Conservation (phyloP, 2,797 vertebrate species). For the Sebastes trivittatus region DNA sequence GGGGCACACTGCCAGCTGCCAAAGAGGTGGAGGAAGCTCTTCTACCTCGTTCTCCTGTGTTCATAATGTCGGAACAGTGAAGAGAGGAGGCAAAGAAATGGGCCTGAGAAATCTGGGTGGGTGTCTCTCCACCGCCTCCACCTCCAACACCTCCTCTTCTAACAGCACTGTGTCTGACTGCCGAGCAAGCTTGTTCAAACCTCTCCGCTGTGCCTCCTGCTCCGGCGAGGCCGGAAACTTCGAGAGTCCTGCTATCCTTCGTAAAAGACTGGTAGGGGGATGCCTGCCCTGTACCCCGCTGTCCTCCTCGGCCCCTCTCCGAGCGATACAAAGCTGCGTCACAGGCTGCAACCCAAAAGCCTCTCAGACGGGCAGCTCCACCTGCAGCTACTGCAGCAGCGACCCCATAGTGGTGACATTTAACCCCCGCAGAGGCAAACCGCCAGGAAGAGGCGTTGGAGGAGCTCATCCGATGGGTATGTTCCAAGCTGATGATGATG, state of each 20-base stretch:
- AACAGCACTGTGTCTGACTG: constrained; percentile 84
- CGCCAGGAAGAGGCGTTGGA: constrained; percentile 70
- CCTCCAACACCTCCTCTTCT: constrained; percentile 85
- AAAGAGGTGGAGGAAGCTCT: constrained; percentile 73
- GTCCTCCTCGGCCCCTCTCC: constrained; percentile 81
- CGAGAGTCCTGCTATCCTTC: constrained; percentile 82
- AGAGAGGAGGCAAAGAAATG: constrained; percentile 74
- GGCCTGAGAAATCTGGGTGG: constrained; percentile 82
- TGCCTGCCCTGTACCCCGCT: constrained; percentile 85
- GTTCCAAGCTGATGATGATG: constrained; percentile 82
- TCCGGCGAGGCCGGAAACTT: constrained; percentile 76
- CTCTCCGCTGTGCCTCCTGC: constrained; percentile 82
- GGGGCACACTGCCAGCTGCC: constrained; percentile 67
- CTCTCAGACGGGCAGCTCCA: constrained; percentile 86
- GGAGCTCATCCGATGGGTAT: constrained; percentile 63
- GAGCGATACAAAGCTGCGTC: constrained; percentile 85
- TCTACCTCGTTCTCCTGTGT: constrained; percentile 78
- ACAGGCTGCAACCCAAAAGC: constrained; percentile 86
- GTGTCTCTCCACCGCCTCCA: constrained; percentile 84
- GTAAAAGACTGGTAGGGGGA: constrained; percentile 83
- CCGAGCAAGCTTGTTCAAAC: constrained; percentile 76
- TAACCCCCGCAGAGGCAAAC: constrained; percentile 83
- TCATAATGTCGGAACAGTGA: constrained; percentile 70
- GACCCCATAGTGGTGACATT: constrained; percentile 90
- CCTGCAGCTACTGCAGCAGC: constrained; percentile 90